These are phyloP conservation scores for Scopus umbretta DNA, from an alignment of 2,113 vertebrate genomes.

Conservation along the genomic window DNA sequence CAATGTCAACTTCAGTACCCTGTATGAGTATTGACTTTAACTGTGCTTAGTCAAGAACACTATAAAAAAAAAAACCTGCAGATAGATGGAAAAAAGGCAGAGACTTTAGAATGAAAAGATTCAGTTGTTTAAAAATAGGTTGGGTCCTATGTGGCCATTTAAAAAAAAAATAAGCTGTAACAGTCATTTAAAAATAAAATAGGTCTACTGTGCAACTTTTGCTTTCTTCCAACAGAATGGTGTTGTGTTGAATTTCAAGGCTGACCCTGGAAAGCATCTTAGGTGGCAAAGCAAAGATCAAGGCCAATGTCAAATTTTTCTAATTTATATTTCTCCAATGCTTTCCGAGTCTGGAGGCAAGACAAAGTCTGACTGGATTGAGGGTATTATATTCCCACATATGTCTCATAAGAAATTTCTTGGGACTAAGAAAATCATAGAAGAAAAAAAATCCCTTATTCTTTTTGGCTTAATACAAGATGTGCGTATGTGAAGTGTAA, in stretches of 20 bases:
- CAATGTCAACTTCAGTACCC: neutral
- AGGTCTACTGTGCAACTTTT: neutral
- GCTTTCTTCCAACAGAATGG: slow-evolving; percentile 8
- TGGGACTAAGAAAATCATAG: neutral
- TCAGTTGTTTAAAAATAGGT: slow-evolving; percentile 4
- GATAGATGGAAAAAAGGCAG: neutral
- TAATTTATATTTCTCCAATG: slow-evolving; percentile 2
- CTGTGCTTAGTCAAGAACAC: neutral
- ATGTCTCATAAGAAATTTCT: neutral
- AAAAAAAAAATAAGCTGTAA: neutral
- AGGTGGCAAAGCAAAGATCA: slow-evolving; percentile 45
- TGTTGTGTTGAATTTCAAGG: slow-evolving; percentile 32
- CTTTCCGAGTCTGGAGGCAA: slow-evolving; percentile 1
- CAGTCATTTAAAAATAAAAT: neutral
- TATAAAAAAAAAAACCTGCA: neutral
- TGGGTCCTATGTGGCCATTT: neutral
- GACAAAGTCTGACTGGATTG: neutral
- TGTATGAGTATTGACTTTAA: neutral
- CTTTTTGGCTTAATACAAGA: neutral
- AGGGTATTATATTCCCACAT: neutral
- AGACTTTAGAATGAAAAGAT: neutral
- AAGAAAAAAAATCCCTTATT: neutral
- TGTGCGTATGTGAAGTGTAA: neutral
- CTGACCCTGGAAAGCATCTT: slow-evolving; percentile 24
- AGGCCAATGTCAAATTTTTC: neutral